Evolutionary conservation across 2,888 invertebrate species (phyloP), one percentile per base, ranked within the genome.

Genomic region (Anagyrus pseudococci): DNA sequence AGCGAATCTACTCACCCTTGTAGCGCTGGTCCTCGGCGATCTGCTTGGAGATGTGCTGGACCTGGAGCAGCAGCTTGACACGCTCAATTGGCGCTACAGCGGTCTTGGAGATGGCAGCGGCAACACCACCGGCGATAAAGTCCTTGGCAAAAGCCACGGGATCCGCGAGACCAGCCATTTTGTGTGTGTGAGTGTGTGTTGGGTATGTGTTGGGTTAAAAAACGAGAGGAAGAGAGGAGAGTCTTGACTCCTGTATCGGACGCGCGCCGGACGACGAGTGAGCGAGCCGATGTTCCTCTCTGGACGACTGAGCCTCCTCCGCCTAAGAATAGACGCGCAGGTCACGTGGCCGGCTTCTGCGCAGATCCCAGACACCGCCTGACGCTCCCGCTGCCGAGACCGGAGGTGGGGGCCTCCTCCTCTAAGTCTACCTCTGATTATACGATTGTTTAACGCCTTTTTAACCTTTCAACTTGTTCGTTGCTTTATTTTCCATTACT

Each of bases 81-180:
- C 96, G 88, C 84, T 97, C 96, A 77, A 97, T 96, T 61, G 97
- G 96, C 19, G 97, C 96, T 66, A 96, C 94, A 44, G 92, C 90
- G 48, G 96, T 97, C 82, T 97, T 97, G 55, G 96, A 94, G 70
- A 96, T 88, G 46, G 96, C 96, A 33, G 96, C 96, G 47, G 96
- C 92, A 52, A 95, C 85, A 69, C 96, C 96, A 72, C 96, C 96
- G 69, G 94, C 94, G 64, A 92, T 79, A 79, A 96, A 96, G 85
- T 96, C 96, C 84, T 95, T 94, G 72, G 89, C 78, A 81, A 95
- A 95, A 80, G 90, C 87, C 82, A 91, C 85, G 78, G 93, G 92
- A 88, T 95, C 95, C 71, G 84, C 79, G 68, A 84, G 78, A 71
- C 79, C 78, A 73, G 82, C 78, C 79, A 82, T 79, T 73, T 75